Evolutionary conservation across 2,797 vertebrate species (phyloP).

Genomic region (Gymnocypris eckloni): DNA sequence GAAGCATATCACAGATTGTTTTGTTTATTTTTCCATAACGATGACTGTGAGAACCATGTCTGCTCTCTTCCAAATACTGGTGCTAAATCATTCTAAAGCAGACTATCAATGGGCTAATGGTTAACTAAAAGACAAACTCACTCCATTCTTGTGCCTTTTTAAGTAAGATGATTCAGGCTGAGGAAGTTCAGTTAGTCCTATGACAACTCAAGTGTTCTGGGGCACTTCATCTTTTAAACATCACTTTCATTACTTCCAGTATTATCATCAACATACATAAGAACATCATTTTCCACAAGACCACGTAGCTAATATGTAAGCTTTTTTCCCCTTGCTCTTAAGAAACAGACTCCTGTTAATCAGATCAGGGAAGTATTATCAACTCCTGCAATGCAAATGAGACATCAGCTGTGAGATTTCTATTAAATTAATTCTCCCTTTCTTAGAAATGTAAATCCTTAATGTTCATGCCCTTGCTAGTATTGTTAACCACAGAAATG

Average conservation of each 20-base stretch:
- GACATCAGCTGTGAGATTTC: constrained; percentile 30
- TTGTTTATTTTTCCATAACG: constrained; percentile 59
- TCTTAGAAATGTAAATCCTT: constrained; percentile 24
- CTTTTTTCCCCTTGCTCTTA: neutral
- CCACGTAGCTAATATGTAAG: neutral
- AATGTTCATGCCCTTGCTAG: constrained; percentile 25
- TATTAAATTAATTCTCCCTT: constrained; percentile 15
- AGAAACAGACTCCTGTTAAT: constrained; percentile 7
- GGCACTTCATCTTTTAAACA: constrained; percentile 39
- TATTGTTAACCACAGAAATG: constrained; percentile 26
- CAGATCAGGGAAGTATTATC: constrained; percentile 36
- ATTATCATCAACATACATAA: constrained; percentile 9
- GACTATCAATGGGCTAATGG: constrained; percentile 62
- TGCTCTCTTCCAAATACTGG: constrained; percentile 70
- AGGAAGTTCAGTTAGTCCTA: constrained; percentile 59
- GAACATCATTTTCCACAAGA: constrained; percentile 9
- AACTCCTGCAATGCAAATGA: constrained; percentile 30
- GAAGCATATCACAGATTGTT: constrained; percentile 59
- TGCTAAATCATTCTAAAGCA: constrained; percentile 73
- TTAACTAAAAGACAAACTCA: constrained; percentile 72
- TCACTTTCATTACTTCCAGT: constrained; percentile 41
- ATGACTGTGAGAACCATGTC: constrained; percentile 59
- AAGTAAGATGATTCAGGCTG: constrained; percentile 75
- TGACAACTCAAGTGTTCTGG: constrained; percentile 42
- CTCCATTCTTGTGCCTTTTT: constrained; percentile 79